Evolutionary conservation across 2,113 vertebrate genomes (phyloP).

Genomic region (Aleadryas rufinucha): DNA sequence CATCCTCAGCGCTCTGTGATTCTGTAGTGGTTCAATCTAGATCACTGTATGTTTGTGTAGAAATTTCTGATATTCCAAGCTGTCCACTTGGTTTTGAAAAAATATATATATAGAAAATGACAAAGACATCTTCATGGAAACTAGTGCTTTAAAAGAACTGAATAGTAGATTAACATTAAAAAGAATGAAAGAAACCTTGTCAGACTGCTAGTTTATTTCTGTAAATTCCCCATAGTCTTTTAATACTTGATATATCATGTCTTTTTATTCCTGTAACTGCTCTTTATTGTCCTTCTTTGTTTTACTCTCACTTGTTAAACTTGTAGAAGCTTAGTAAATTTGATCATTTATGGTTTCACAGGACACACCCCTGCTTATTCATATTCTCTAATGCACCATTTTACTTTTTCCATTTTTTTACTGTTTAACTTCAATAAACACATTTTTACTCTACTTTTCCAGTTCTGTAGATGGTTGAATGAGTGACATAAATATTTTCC

Average conservation of each 20-base stretch:
- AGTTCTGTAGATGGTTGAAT: not conserved
- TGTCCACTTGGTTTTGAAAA: not conserved
- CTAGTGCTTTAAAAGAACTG: not conserved
- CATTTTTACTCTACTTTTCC: not conserved
- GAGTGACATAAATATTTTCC: not conserved
- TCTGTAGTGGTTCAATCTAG: not conserved
- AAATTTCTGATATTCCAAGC: not conserved
- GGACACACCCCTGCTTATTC: not conserved
- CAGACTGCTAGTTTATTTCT: not conserved
- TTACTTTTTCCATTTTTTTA: not conserved
- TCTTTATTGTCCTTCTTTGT: not conserved
- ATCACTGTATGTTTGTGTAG: not conserved
- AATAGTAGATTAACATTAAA: not conserved
- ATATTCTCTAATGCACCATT: not conserved
- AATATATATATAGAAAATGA: accelerated
- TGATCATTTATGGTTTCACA: not conserved
- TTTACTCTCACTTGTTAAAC: not conserved
- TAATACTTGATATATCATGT: not conserved
- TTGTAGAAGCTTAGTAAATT: not conserved
- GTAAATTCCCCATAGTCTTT: not conserved
- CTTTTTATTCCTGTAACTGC: not conserved
- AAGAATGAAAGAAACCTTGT: not conserved
- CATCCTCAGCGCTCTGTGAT: not conserved
- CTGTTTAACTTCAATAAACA: not conserved
- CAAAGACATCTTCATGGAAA: not conserved